phyloP scores from a whole-genome alignment of 2,797 vertebrate genomes.

The Protonibea diacanthus region DNA sequence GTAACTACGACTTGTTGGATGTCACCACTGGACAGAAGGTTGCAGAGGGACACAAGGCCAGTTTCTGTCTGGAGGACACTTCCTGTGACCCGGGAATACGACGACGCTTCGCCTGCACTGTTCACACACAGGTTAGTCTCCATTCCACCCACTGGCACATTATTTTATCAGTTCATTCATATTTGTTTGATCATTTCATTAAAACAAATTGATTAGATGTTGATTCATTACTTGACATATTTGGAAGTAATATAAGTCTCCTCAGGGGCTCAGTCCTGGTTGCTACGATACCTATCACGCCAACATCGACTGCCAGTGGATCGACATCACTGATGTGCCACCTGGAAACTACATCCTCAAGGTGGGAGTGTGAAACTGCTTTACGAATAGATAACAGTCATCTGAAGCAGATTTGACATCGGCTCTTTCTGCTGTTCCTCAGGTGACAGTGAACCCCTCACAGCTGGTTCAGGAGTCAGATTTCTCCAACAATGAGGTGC shows the following conservation, averaged over 20 bases:
- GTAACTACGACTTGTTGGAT: conserved; percentile 88
- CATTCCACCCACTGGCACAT: not conserved
- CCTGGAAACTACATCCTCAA: conserved; percentile 88
- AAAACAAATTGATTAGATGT: not conserved
- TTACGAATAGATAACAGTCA: not conserved
- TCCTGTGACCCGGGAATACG: conserved; percentile 84
- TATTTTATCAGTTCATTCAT: no score
- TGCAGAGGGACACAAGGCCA: conserved; percentile 90
- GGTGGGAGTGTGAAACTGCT: conserved; percentile 59
- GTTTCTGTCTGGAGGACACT: conserved; percentile 90
- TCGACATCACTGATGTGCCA: conserved; percentile 88
- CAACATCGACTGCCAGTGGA: conserved; percentile 92
- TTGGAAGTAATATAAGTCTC: not conserved
- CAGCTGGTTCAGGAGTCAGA: conserved; percentile 87
- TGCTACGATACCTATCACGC: conserved; percentile 90
- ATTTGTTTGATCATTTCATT: not conserved
- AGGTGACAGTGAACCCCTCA: conserved; percentile 89
- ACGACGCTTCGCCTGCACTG: conserved; percentile 87
- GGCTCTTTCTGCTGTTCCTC: not conserved
- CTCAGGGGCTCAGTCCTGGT: conserved; percentile 89
- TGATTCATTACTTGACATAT: not conserved
- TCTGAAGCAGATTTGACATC: not conserved
- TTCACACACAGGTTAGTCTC: conserved; percentile 83
- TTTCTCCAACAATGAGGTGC: conserved; percentile 88
- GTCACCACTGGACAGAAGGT: conserved; percentile 80